Conservation (phyloP, 2,888 invertebrate species). For the Epistrophella euchroma region DNA sequence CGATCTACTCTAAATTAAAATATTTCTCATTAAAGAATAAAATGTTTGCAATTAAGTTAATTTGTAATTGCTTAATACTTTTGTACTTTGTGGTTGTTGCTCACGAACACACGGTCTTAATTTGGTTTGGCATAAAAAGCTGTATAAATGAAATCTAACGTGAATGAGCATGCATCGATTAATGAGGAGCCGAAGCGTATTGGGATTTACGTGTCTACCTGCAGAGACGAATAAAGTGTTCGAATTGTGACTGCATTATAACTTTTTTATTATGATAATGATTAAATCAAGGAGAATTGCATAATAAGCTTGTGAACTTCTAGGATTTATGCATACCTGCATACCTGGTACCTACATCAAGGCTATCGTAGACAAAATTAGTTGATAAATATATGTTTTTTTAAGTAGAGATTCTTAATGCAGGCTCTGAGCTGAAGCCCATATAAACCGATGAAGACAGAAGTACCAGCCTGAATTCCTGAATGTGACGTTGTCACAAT, state of each 20-base stretch:
- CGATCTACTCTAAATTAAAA: slow-evolving; percentile 81
- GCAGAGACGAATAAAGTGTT: background rate
- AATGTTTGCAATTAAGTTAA: slow-evolving; percentile 82
- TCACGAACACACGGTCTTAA: slow-evolving; percentile 35
- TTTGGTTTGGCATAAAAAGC: background rate
- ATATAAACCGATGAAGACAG: too few species aligned
- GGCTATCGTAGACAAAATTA: too few species aligned
- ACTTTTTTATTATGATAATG: background rate
- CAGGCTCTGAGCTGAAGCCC: too few species aligned
- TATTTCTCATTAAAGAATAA: slow-evolving; percentile 81
- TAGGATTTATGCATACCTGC: too few species aligned
- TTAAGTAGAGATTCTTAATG: too few species aligned
- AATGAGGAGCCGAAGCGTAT: slow-evolving; percentile 6
- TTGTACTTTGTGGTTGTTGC: slow-evolving; percentile 70
- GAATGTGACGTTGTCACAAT: too few species aligned
- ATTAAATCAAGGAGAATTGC: background rate
- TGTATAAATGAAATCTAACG: background rate
- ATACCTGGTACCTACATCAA: too few species aligned
- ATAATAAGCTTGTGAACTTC: too few species aligned
- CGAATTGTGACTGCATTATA: background rate
- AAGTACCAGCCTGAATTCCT: too few species aligned
- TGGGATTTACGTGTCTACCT: background rate
- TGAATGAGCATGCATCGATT: slow-evolving; percentile 17
- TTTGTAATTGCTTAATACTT: slow-evolving; percentile 82
- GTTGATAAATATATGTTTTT: too few species aligned